Percentiles rank a stretch among this genome's conserved stretches.
Evolutionary conservation across 2,797 vertebrate species (phyloP).

Genomic region (Thamnophis elegans): DNA sequence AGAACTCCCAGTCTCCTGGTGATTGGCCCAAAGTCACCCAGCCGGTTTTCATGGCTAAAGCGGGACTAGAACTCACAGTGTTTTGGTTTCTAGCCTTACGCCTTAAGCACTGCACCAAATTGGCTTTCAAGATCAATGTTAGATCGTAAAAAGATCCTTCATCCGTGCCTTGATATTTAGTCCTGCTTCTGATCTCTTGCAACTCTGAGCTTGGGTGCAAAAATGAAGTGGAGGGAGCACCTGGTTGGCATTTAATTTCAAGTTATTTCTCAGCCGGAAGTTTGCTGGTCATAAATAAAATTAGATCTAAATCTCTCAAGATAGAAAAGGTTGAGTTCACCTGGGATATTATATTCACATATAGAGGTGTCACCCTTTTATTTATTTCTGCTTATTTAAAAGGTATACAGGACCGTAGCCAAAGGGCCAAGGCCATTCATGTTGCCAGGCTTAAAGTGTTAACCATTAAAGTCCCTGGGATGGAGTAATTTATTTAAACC

Average conservation of each 20-base stretch:
- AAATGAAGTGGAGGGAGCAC: not conserved
- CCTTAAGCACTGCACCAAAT: too few relatives aligned
- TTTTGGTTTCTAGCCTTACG: not conserved
- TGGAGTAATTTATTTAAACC: not conserved
- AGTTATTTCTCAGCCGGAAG: not conserved
- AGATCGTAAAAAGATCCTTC: not conserved
- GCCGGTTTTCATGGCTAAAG: too few relatives aligned
- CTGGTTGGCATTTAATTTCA: not conserved
- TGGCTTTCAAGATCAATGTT: not conserved
- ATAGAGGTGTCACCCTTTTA: not conserved
- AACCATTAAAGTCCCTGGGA: not conserved
- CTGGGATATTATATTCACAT: not conserved
- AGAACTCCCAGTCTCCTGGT: too few relatives aligned
- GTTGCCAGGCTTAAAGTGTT: not conserved
- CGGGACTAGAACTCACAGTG: too few relatives aligned
- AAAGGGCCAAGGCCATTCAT: not conserved
- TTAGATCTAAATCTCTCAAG: not conserved
- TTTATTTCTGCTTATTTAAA: not conserved
- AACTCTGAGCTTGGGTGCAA: not conserved
- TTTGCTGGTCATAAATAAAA: not conserved
- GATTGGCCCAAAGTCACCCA: too few relatives aligned
- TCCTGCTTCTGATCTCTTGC: not conserved
- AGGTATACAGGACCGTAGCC: not conserved
- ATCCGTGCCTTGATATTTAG: not conserved
- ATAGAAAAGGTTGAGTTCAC: not conserved